Conservation (phyloP, 2,888 invertebrate genomes). For the Chaitophorus viminalis region DNA sequence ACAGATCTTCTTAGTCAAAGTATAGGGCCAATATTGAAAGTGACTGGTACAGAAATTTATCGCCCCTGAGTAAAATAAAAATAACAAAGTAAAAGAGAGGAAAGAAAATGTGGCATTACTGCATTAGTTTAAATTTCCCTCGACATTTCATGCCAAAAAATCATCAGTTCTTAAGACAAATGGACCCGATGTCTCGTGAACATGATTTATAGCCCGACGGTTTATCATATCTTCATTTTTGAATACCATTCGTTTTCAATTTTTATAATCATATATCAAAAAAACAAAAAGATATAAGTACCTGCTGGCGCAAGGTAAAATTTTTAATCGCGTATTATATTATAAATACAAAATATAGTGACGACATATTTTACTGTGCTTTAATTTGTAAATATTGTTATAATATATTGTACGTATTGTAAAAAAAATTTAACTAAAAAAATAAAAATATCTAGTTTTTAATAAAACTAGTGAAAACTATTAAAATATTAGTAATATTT, state of each 20-base stretch:
- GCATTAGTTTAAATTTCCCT: constrained; percentile 51
- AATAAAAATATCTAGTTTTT: too few relatives aligned
- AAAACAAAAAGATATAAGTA: constrained; percentile 14
- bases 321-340: neutral
- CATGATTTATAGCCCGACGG: constrained; percentile 35
- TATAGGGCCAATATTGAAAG: constrained; percentile 35
- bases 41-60: constrained; percentile 34
- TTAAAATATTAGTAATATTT: too few relatives aligned
- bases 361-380: too few relatives aligned
- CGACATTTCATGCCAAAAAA: constrained; percentile 41
- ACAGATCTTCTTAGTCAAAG: constrained; percentile 34
- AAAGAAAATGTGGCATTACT: constrained; percentile 27
- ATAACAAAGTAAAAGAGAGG: constrained; percentile 26
- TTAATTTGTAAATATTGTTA: too few relatives aligned
- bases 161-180: constrained; percentile 53
- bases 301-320: neutral
- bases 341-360: neutral
- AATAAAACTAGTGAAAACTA: too few relatives aligned
- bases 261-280: constrained; percentile 45
- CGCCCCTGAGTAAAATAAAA: neutral
- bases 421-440: too few relatives aligned
- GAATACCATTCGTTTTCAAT: constrained; percentile 17
- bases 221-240: constrained; percentile 31
- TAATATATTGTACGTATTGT: too few relatives aligned
- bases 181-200: constrained; percentile 32